A percentile compares a stretch with the other conserved stretches of the same genome.
These are phyloP conservation scores for Agrilus biguttatus DNA, from an alignment of 2,888 invertebrate species.

Conservation along the genomic window DNA sequence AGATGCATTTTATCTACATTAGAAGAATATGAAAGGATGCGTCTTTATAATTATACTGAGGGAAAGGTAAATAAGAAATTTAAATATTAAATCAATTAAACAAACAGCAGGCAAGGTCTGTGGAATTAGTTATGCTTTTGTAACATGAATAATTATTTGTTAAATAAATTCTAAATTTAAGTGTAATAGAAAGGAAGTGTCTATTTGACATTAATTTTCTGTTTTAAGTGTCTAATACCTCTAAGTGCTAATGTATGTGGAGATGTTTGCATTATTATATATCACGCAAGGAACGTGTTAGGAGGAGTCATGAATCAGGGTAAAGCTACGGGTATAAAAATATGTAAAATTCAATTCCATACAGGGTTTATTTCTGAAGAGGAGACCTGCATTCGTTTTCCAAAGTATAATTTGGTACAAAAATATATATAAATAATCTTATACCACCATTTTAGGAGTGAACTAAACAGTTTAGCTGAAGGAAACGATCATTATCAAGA, in stretches of 20 bases:
- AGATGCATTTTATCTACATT: slow-evolving; percentile 66
- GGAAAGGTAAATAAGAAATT: slow-evolving; percentile 42
- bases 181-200: too few relatives aligned
- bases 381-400: slow-evolving; percentile 61
- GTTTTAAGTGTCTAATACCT: slow-evolving; percentile 38
- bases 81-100: slow-evolving; percentile 10
- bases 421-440: not conserved
- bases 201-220: not conserved
- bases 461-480: slow-evolving; percentile 72
- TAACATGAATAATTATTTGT: not conserved
- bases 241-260: slow-evolving; percentile 69
- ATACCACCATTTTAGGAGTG: slow-evolving; percentile 35
- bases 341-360: slow-evolving; percentile 78
- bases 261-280: slow-evolving; percentile 69
- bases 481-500: slow-evolving; percentile 46
- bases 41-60: slow-evolving; percentile 53
- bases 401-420: slow-evolving; percentile 31
- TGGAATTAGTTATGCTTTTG: not conserved
- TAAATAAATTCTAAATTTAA: not conserved
- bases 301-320: slow-evolving; percentile 51
- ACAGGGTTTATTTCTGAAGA: slow-evolving; percentile 70
- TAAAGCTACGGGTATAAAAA: slow-evolving; percentile 68
- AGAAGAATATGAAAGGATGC: slow-evolving; percentile 83
- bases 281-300: slow-evolving; percentile 76
- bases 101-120: too few relatives aligned